phyloP scores from a whole-genome alignment of 1,140 invertebrate species.

The Drosophila pruinosa region DNA sequence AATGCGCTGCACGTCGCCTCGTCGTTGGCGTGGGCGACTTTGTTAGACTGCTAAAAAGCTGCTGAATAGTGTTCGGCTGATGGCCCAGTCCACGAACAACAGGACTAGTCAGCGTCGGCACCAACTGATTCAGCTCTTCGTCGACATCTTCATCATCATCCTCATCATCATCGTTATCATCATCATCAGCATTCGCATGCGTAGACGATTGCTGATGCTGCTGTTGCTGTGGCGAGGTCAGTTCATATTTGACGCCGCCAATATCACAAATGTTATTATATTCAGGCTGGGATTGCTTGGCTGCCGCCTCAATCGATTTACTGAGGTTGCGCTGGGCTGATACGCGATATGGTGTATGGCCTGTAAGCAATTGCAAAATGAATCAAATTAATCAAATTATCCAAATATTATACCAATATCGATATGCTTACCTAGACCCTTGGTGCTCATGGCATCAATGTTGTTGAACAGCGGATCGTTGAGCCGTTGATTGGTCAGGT shows the following conservation, averaged over 20 bases:
- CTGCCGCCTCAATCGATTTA: constrained; percentile 78
- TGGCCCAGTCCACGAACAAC: constrained; percentile 46
- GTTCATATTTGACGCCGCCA: constrained; percentile 56
- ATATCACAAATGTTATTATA: constrained; percentile 77
- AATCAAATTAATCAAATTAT: too few species aligned
- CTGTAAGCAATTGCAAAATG: too few species aligned
- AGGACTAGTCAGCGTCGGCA: constrained; percentile 68
- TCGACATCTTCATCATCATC: constrained; percentile 64
- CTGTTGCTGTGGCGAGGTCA: constrained; percentile 43
- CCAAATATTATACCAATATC: not conserved
- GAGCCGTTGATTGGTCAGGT: constrained; percentile 53
- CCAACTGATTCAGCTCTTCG: constrained; percentile 60
- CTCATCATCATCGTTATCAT: constrained; percentile 37
- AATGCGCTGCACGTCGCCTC: constrained; percentile 50
- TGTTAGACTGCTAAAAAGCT: constrained; percentile 65
- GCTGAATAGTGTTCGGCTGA: constrained; percentile 54
- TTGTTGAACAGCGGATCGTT: constrained; percentile 80
- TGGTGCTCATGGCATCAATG: constrained; percentile 74
- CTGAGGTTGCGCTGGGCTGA: constrained; percentile 81
- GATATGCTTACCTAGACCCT: constrained; percentile 54
- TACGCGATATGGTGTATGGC: constrained; percentile 54
- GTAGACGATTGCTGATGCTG: constrained; percentile 48
- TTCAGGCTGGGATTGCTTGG: constrained; percentile 76
- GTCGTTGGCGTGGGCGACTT: constrained; percentile 62
- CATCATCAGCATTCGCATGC: constrained; percentile 25